phyloP scores from a whole-genome alignment of 1,140 invertebrate species.

The Bradynema listronoti region DNA sequence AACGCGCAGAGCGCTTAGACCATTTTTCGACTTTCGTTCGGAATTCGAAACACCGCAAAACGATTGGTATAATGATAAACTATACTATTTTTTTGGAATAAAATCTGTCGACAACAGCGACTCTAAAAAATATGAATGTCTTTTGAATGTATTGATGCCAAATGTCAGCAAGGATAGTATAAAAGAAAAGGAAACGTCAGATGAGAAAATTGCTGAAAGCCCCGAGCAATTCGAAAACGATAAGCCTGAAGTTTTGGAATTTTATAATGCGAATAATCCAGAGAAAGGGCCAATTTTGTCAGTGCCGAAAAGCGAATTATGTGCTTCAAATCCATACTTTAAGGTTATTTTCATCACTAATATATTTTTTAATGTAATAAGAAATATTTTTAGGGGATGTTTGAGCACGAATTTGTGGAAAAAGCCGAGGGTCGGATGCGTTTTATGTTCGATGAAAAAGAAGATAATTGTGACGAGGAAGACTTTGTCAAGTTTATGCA shows the following conservation, averaged over 20 bases:
- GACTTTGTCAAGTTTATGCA: constrained; percentile 28
- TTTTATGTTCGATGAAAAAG: constrained; percentile 13
- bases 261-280: background rate
- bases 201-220: too few relatives aligned
- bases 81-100: too few relatives aligned
- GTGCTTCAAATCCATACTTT: constrained; percentile 18
- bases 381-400: constrained; percentile 22
- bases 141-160: too few relatives aligned
- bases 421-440: constrained; percentile 1
- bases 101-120: too few relatives aligned
- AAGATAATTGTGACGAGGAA: constrained; percentile 9
- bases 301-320: constrained; percentile 17
- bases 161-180: too few relatives aligned
- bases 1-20: background rate
- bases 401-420: constrained; percentile 18
- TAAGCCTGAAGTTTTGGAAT: background rate
- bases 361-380: background rate
- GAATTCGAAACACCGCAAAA: too few relatives aligned
- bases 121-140: too few relatives aligned
- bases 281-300: background rate
- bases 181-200: too few relatives aligned
- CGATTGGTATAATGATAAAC: too few relatives aligned
- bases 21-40: background rate
- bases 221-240: background rate
- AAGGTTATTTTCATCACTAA: constrained; percentile 6